Evolutionary conservation across 2,797 vertebrate species (phyloP).

Genomic region (Octomys mimax): DNA sequence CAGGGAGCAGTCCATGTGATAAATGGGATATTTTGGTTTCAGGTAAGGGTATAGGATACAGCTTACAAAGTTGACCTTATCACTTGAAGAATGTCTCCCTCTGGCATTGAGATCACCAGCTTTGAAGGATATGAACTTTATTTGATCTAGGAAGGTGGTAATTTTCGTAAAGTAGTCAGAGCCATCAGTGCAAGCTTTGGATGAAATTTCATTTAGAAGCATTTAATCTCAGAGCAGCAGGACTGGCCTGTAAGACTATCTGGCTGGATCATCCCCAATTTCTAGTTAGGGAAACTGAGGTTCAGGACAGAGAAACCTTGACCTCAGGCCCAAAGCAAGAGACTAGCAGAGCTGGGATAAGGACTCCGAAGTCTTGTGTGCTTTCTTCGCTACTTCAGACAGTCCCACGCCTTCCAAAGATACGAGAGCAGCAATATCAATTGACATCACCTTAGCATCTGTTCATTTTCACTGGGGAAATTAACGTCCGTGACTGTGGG

Average conservation of each 20-base stretch:
- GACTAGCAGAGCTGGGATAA: neutral
- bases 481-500: neutral
- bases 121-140: slow-evolving; percentile 22
- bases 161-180: slow-evolving; percentile 31
- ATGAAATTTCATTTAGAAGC: neutral
- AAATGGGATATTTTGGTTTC: neutral
- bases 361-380: neutral
- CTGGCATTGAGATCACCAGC: neutral
- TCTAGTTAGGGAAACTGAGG: neutral
- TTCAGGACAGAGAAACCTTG: neutral
- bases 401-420: neutral
- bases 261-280: neutral
- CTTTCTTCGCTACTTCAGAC: neutral
- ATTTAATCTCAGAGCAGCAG: neutral
- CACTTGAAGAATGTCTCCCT: neutral
- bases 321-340: neutral
- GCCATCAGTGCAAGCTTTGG: neutral
- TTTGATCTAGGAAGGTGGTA: neutral
- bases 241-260: neutral
- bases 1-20: neutral
- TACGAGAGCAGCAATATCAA: neutral
- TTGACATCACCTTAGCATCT: neutral
- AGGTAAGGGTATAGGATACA: neutral
- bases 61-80: neutral
- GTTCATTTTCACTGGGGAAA: neutral